phyloP scores from a whole-genome alignment of 2,797 vertebrate species.

The Oreortyx pictus region DNA sequence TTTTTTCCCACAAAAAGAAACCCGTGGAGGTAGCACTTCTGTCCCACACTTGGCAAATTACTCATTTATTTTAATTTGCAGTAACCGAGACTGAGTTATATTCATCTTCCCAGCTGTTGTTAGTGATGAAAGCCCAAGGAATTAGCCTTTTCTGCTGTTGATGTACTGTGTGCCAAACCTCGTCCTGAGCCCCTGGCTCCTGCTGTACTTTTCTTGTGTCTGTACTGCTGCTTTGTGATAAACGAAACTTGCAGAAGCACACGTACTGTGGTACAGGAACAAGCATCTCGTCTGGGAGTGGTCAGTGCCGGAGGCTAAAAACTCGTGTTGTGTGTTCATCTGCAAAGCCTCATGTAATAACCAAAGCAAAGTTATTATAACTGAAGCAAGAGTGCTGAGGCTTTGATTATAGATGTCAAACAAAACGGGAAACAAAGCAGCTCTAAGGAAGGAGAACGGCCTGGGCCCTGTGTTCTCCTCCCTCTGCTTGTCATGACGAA shows the following conservation, averaged over 20 bases:
- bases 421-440: conserved; percentile 52
- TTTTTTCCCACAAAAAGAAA: conserved; percentile 27
- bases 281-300: conserved; percentile 65
- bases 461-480: neutral
- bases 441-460: conserved; percentile 39
- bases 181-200: conserved; percentile 55
- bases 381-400: conserved; percentile 58
- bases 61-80: conserved; percentile 64
- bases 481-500: conserved; percentile 9
- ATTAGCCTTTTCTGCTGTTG: conserved; percentile 64
- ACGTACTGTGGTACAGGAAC: conserved; percentile 44
- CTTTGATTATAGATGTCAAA: conserved; percentile 68
- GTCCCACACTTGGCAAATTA: conserved; percentile 57
- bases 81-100: conserved; percentile 57
- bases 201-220: conserved; percentile 62
- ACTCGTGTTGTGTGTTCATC: conserved; percentile 43
- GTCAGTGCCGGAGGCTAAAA: conserved; percentile 69
- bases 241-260: conserved; percentile 63
- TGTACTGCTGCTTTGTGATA: conserved; percentile 49
- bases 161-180: conserved; percentile 59
- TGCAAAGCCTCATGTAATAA: conserved; percentile 57
- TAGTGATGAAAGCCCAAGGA: conserved; percentile 65
- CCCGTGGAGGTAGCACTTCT: conserved; percentile 21
- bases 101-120: conserved; percentile 66
- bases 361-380: conserved; percentile 49